phyloP scores from a whole-genome alignment of 2,888 invertebrate species.

The Agrypnus murinus region DNA sequence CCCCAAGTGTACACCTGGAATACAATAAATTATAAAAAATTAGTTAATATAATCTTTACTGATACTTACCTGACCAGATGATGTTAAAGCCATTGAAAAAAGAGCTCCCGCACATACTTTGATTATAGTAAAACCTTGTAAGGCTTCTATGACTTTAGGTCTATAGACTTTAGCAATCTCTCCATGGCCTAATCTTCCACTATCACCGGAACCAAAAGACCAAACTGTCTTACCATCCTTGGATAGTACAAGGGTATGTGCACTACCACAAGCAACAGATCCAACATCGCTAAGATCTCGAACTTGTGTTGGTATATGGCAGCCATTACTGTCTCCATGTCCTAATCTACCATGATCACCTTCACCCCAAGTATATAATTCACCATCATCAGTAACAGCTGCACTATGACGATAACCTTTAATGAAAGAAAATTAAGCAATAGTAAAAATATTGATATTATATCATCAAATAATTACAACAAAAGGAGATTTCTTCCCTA shows the following conservation, averaged over 20 bases:
- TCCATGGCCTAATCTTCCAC: conserved; percentile 73
- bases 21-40: conserved; percentile 14
- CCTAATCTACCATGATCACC: conserved; percentile 75
- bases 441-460: too few relatives aligned
- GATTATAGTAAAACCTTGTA: conserved; percentile 74
- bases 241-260: conserved; percentile 74
- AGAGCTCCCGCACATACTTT: conserved; percentile 75
- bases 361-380: conserved; percentile 76
- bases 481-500: too few relatives aligned
- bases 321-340: conserved; percentile 76
- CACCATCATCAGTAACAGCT: conserved; percentile 74
- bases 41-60: background rate
- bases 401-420: conserved; percentile 75
- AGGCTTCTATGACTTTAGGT: conserved; percentile 76
- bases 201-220: conserved; percentile 76
- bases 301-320: conserved; percentile 76
- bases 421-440: conserved; percentile 9
- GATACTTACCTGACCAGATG: conserved; percentile 70
- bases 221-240: conserved; percentile 74
- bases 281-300: conserved; percentile 75
- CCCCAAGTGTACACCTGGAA: conserved; percentile 77
- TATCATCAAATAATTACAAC: too few relatives aligned
- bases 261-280: conserved; percentile 74
- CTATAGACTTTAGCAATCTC: conserved; percentile 71
- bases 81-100: conserved; percentile 74